Evolutionary conservation across 2,113 vertebrate genomes (phyloP).

Genomic region (Neolamprologus brichardi): DNA sequence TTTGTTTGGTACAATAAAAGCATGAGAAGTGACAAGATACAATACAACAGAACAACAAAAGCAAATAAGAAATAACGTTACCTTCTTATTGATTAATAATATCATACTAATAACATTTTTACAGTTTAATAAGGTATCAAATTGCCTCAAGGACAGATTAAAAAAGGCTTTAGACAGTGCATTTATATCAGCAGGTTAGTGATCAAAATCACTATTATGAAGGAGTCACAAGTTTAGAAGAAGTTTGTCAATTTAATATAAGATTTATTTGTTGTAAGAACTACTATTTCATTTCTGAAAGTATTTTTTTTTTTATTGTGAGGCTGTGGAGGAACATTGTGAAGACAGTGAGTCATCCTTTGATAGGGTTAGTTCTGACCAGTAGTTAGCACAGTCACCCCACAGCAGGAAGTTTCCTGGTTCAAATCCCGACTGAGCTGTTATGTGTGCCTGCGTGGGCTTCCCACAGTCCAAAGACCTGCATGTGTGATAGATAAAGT

Average conservation of each 20-base stretch:
- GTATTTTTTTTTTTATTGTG: background rate
- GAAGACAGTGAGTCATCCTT: background rate
- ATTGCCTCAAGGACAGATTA: background rate
- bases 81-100: background rate
- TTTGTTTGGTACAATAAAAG: background rate
- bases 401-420: background rate
- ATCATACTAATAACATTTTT: background rate
- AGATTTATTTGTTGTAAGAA: background rate
- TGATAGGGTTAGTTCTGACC: background rate
- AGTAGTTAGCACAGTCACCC: background rate
- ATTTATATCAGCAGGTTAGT: background rate
- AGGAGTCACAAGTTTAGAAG: background rate
- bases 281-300: background rate
- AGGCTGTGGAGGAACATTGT: background rate
- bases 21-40: background rate
- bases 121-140: background rate
- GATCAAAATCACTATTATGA: background rate
- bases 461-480: background rate
- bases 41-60: background rate
- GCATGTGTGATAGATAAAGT: background rate
- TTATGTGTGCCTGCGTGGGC: background rate
- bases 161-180: background rate
- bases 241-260: background rate
- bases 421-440: background rate
- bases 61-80: background rate